Evolutionary conservation across 1,140 invertebrate genomes (phyloP), one percentile per base, ranked within the genome.

Genomic region (Drosophila varians): DNA sequence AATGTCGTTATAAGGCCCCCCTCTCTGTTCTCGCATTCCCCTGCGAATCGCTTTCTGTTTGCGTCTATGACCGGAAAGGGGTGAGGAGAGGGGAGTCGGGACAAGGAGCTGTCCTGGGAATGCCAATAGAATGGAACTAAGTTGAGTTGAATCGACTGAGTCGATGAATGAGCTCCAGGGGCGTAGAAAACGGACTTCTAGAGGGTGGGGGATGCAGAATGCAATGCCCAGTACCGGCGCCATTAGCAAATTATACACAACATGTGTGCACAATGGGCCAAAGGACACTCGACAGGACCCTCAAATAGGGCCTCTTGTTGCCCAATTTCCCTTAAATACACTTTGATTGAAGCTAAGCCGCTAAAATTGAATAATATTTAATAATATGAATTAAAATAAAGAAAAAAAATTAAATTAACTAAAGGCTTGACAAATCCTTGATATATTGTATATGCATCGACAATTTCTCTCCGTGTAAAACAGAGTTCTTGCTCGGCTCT

Each of bases 181-280:
- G n/a, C 28, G 1, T 2, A 16, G 18, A 14, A 4, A 9, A 1
- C 8, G n/a, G 18, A 25, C 6, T 40, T 31, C n/a, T 31, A 5
- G 2, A 8, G 4, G 3, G 21, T 18, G n/a, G 11, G 26, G 9
- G 12, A 6, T 34, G 56, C 16, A 23, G 58, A 45, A 42, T 38
- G 36, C 14, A 42, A 28, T 38, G 48, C 38, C 43, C 28, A 26
- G 26, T 61, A 19, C 73, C 48, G 62, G 74, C 60, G 74, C 78
- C 78, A 84, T 83, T 83, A 78, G 79, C 74, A 83, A 83, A 83
- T 83, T 83, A 84, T 83, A 84, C 77, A 78, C 70, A 83, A 83
- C 74, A 77, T 82, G 56, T 82, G 76, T 71, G 49, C 52, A 64
- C 40, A 70, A 40, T 62, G 55, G 40, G 18, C 9, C 34, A 5